Conservation (phyloP, 2,888 invertebrate species). For the Trypoxylon attenuatum region DNA sequence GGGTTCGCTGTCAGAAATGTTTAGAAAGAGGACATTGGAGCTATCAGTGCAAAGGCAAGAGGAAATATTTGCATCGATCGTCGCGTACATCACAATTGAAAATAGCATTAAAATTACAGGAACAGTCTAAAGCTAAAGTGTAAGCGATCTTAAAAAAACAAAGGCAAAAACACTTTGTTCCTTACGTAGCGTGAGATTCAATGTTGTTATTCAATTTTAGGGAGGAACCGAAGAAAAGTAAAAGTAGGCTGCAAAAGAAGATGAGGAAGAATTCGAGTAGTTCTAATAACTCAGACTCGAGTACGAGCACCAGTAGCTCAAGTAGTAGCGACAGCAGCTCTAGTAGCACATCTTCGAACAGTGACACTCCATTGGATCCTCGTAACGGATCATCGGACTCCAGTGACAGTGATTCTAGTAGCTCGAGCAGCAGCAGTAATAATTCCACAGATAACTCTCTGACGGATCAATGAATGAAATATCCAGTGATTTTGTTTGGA, state of each 20-base stretch:
- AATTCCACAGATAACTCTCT: too few relatives aligned
- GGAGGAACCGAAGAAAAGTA: slow-evolving; percentile 50
- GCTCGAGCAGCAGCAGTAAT: slow-evolving; percentile 57
- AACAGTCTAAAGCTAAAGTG: slow-evolving; percentile 69
- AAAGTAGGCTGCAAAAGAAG: slow-evolving; percentile 43
- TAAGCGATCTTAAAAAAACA: background rate
- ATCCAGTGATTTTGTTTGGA: too few relatives aligned
- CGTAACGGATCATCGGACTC: too few relatives aligned
- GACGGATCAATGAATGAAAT: too few relatives aligned
- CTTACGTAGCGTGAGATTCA: too few relatives aligned
- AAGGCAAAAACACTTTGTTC: background rate
- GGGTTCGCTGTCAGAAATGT: slow-evolving; percentile 93
- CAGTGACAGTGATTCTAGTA: slow-evolving; percentile 61
- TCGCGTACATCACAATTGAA: slow-evolving; percentile 89
- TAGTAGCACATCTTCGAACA: slow-evolving; percentile 66
- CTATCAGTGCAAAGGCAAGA: slow-evolving; percentile 92
- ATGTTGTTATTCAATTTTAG: slow-evolving; percentile 27
- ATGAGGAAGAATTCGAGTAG: slow-evolving; percentile 54
- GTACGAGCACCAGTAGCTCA: slow-evolving; percentile 53
- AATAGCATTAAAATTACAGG: slow-evolving; percentile 78
- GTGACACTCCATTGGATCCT: too few relatives aligned
- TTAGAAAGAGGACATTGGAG: slow-evolving; percentile 96
- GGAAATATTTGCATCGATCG: slow-evolving; percentile 89
- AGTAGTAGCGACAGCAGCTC: slow-evolving; percentile 53
- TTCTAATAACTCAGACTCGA: slow-evolving; percentile 55